Percentiles rank a stretch among this genome's conserved stretches.
Conservation (phyloP, 2,797 vertebrate genomes). For the Chaunax sp. region DNA sequence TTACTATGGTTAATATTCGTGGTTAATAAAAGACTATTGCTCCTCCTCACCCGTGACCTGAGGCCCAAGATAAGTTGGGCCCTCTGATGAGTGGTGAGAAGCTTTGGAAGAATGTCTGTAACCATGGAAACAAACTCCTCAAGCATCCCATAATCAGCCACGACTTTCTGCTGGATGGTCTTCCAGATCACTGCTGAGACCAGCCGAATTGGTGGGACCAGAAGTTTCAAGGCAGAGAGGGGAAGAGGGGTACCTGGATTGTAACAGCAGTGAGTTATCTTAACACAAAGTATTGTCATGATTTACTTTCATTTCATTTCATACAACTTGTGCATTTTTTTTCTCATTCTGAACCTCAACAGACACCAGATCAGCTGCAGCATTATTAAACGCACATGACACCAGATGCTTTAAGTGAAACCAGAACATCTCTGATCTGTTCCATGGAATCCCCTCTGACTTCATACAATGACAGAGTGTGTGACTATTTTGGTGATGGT, state of each 20-base stretch:
- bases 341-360: too few species aligned
- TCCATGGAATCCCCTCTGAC: too few species aligned
- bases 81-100: constrained; percentile 74
- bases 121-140: constrained; percentile 80
- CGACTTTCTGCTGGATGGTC: constrained; percentile 61
- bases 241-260: constrained; percentile 48
- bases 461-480: too few species aligned
- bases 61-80: constrained; percentile 81
- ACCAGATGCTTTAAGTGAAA: too few species aligned
- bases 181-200: constrained; percentile 78
- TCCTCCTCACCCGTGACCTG: constrained; percentile 77
- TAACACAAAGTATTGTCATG: not conserved
- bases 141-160: constrained; percentile 77
- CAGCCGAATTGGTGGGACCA: constrained; percentile 68
- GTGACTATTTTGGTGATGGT: too few species aligned
- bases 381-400: too few species aligned
- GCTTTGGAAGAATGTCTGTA: constrained; percentile 71
- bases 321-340: too few species aligned
- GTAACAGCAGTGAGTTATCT: not conserved
- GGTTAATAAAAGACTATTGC: not conserved
- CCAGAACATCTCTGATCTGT: too few species aligned
- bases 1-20: not conserved
- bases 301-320: too few species aligned
- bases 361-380: too few species aligned
- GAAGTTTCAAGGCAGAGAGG: constrained; percentile 60